Base-by-base conservation (phyloP, 37 sponge, comb jelly and placozoan species). In the Cladorhizidae sp. region DNA sequence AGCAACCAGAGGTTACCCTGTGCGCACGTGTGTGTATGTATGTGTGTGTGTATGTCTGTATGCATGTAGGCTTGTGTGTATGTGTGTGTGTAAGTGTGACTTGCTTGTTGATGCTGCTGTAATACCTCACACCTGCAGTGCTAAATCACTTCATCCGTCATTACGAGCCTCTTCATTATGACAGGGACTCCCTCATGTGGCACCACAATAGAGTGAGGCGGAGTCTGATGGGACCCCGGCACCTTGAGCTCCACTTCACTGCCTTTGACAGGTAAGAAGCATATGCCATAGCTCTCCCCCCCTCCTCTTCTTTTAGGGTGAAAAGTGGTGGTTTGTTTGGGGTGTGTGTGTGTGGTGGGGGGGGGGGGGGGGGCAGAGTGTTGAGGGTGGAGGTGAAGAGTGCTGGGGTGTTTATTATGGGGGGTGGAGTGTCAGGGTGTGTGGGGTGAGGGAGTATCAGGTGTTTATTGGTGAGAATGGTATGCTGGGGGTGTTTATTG, bases 91-190 rank as follows among this genome's bases (percentile, higher is more conserved):
- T n/a, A n/a, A n/a, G n/a, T n/a, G 29, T 28, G 29, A 64, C 65
- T 23, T 68, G 21, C 3, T n/a, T n/a, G n/a, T n/a, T n/a, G n/a
- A n/a, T n/a, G n/a, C n/a, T n/a, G n/a, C n/a, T n/a, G n/a, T n/a
- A n/a, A n/a, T n/a, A n/a, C n/a, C n/a, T n/a, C n/a, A n/a, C n/a
- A n/a, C n/a, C 37, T 74, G 57, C 32, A 74, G 74, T 55, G 1
- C 36, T 90, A 61, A 79, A 85, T 43, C 35, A 67, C n/a, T 86
- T 86, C 40, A 70, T 92, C 18, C 72, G 40, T 29, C 88, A 87
- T 36, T 92, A 55, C 51, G 92, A 92, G 50, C 80, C 78, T 3
- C 39, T 92, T 35, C 57, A 69, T 12, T 92, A 92, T 35, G 75
- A 87, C 79, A 1, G 31, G 1, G 57, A 80, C 17, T 63, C 68